Base-by-base conservation (phyloP, 1,140 invertebrate genomes). In the Asobara japonica region DNA sequence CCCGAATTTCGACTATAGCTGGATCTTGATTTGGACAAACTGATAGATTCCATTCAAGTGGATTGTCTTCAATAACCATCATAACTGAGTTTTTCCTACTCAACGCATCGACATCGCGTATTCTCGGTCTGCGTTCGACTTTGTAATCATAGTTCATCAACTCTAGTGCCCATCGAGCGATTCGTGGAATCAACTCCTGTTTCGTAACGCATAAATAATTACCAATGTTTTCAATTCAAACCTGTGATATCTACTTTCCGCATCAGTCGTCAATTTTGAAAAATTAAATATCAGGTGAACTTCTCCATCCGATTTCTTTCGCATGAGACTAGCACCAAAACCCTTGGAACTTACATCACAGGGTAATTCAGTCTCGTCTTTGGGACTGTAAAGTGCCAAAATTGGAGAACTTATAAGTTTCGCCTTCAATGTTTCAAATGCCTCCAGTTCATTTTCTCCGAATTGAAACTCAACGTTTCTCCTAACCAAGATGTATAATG, bases 111-210 rank as follows among this genome's bases (percentile, higher is more conserved):
- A 79, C 82, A 68, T 84, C 80, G 31, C 22, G 45, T 80, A 80
- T 82, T 65, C 68, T 56, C 2, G 38, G 31, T 31, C 80, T 33
- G 60, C 80, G 74, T 56, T 79, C 74, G n/a, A 84, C 62, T 3
- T 13, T 36, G 68, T 79, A 83, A 13, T 79, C 33, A 56, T 73
- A 83, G 18, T 83, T 75, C 72, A 81, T 77, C 8, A 84, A 30
- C 2, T 80, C 62, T 69, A 83, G 64, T 29, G 77, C 74, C 83
- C 81, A 86, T 62, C 80, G 67, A 20, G 82, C 83, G 3, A 85
- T 79, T 62, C 80, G 48, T n/a, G 77, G 64, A 65, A 27, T 60
- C 45, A 78, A 61, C 61, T 80, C 67, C 71, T 76, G 79, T 69
- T 81, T 81, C 3, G 72, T 18, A 75, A 82, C 31, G 31, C 31